These are phyloP conservation scores for Sycophila texana DNA, from an alignment of 2,888 invertebrate genomes.

Conservation along the genomic window DNA sequence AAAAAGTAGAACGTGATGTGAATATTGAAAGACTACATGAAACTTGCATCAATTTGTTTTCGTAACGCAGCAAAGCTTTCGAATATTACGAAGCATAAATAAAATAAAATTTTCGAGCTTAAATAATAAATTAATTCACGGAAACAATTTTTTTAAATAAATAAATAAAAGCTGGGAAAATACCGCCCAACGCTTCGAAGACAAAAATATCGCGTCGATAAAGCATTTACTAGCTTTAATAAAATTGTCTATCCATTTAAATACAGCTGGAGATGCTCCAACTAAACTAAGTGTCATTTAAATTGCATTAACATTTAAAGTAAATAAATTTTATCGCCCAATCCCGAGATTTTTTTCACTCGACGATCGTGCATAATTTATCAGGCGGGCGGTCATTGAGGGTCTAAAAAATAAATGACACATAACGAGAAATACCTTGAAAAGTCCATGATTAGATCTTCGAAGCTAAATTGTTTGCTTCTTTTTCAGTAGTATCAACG, in stretches of 20 bases:
- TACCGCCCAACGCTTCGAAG: too few relatives aligned
- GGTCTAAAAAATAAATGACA: background rate
- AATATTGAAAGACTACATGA: slow-evolving; percentile 5
- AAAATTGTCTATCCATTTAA: too few relatives aligned
- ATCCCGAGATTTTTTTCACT: background rate
- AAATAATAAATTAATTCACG: background rate
- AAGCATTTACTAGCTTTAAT: too few relatives aligned
- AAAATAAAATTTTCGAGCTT: background rate
- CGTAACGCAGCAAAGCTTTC: background rate
- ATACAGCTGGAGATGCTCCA: too few relatives aligned
- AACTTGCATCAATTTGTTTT: slow-evolving; percentile 5
- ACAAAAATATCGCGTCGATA: too few relatives aligned
- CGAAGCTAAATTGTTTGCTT: slow-evolving; percentile 37
- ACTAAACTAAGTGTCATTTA: background rate
- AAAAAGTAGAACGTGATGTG: too few relatives aligned
- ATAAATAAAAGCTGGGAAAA: too few relatives aligned
- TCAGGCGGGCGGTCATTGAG: background rate
- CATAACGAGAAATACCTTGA: slow-evolving; percentile 7
- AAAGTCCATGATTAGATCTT: slow-evolving; percentile 47
- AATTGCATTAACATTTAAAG: background rate
- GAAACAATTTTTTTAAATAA: too few relatives aligned
- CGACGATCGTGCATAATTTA: background rate
- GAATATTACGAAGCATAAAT: background rate
- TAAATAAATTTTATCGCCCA: background rate
- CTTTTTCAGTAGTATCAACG: slow-evolving; percentile 3